Evolutionary conservation across 2,888 invertebrate genomes (phyloP).

Genomic region (Dryococelus australis): DNA sequence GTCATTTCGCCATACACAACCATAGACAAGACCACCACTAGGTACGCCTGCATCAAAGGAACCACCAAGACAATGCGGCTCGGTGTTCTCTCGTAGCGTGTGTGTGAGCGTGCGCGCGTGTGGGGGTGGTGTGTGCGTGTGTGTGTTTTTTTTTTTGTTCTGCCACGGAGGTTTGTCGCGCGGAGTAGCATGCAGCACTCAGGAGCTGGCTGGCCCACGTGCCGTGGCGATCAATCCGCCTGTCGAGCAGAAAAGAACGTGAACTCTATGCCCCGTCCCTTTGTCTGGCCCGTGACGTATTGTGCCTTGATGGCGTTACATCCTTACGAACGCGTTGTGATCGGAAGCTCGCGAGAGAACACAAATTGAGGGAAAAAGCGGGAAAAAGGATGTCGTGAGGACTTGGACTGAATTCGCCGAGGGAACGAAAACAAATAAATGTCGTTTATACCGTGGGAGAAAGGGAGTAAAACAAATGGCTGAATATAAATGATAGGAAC

Average conservation of each 20-base stretch:
- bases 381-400: not conserved
- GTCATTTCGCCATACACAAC: no score
- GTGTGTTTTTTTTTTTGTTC: no score
- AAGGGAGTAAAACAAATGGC: not conserved
- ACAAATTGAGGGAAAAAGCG: not conserved
- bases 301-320: conserved; percentile 7
- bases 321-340: not conserved
- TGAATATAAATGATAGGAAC: not conserved
- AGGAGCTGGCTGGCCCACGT: not conserved
- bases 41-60: no score
- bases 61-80: no score
- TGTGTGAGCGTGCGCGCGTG: no score
- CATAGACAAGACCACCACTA: no score
- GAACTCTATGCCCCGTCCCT: not conserved
- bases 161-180: no score
- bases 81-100: no score
- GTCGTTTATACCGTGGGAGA: not conserved
- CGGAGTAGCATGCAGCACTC: not conserved
- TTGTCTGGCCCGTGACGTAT: conserved; percentile 17
- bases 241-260: not conserved
- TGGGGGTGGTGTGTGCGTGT: no score
- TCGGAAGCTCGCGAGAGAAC: conserved; percentile 16
- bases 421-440: not conserved
- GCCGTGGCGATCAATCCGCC: not conserved
- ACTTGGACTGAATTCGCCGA: not conserved